Evolutionary conservation across 2,888 invertebrate species (phyloP).

Genomic region (Brachylomia viminalis): DNA sequence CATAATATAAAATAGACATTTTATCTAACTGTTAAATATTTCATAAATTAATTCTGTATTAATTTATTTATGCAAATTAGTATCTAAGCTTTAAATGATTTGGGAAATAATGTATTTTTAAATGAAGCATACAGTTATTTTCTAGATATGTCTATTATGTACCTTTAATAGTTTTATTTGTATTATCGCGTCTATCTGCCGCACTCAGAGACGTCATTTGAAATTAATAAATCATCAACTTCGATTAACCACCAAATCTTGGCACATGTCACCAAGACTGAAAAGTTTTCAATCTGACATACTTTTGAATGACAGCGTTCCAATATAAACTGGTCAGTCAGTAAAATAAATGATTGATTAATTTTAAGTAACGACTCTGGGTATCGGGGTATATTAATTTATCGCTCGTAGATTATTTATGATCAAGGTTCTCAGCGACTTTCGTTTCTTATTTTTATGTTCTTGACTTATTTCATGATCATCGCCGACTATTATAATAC

Average conservation of each 20-base stretch:
- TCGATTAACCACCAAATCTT: no score
- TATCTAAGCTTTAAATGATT: slow-evolving; percentile 45
- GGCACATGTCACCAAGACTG: no score
- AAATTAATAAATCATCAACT: no score
- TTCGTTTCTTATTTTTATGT: not conserved
- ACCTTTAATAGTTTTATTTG: slow-evolving; percentile 20
- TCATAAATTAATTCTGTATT: slow-evolving; percentile 38
- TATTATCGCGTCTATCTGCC: no score
- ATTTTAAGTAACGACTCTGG: no score
- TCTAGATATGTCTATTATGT: slow-evolving; percentile 5
- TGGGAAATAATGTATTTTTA: slow-evolving; percentile 30
- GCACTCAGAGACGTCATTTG: no score
- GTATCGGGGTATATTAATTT: slow-evolving; percentile 3
- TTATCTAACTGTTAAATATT: slow-evolving; percentile 47
- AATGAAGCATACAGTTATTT: slow-evolving; percentile 18
- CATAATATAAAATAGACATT: slow-evolving; percentile 44
- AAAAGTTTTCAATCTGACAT: no score
- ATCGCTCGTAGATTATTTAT: slow-evolving; percentile 19
- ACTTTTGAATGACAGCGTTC: no score
- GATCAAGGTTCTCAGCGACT: not conserved
- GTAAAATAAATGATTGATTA: no score
- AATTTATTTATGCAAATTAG: slow-evolving; percentile 41
- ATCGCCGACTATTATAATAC: slow-evolving; percentile 22
- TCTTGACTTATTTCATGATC: slow-evolving; percentile 15
- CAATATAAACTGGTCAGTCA: no score